Conservation (phyloP, 2,888 invertebrate genomes). For the Schizaphis graminum region DNA sequence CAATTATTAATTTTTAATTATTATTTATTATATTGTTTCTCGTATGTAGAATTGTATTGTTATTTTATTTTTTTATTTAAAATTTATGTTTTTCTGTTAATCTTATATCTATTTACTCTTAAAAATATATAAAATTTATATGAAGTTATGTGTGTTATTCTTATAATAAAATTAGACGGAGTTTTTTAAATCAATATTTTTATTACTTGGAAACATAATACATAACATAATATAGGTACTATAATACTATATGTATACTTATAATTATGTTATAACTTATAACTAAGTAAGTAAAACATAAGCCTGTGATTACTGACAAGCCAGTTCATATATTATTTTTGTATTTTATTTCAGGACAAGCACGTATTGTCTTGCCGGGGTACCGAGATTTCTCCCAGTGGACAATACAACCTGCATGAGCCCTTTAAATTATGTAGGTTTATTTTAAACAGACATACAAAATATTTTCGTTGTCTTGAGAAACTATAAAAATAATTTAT, state of each 20-base stretch:
- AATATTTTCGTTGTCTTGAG: background rate
- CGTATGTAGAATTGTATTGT: background rate
- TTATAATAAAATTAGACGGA: background rate
- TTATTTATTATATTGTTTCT: background rate
- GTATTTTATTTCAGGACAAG: background rate
- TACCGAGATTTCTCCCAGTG: slow-evolving; percentile 19
- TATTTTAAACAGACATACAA: background rate
- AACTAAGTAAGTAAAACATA: background rate
- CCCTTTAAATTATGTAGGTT: slow-evolving; percentile 8
- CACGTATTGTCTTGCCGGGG: background rate
- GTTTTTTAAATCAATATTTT: background rate
- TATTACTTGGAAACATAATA: background rate
- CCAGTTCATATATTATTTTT: slow-evolving; percentile 9
- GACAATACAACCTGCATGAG: background rate
- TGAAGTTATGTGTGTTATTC: background rate
- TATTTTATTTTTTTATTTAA: background rate
- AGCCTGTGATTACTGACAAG: background rate
- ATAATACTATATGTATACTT: background rate
- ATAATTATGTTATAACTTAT: background rate
- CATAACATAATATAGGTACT: background rate
- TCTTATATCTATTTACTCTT: background rate
- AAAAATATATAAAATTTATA: background rate
- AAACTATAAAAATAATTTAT: background rate
- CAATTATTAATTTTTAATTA: slow-evolving; percentile 38
- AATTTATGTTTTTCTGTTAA: background rate